Conservation (phyloP, 2,888 invertebrate genomes). For the Tholera decimalis region DNA sequence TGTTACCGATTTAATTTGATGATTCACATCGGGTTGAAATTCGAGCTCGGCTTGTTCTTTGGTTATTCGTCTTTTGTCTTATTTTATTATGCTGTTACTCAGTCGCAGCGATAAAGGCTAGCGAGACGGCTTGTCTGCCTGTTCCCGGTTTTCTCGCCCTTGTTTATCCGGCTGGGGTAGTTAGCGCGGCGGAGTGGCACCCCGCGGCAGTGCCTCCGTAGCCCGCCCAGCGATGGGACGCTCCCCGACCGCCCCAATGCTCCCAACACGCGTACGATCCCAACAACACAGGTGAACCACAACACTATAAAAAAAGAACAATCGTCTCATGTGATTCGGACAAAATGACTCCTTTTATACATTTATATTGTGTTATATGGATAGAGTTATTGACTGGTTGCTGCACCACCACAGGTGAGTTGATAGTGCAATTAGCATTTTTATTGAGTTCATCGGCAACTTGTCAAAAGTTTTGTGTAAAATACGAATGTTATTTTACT, state of each 20-base stretch:
- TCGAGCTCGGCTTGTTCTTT: conserved; percentile 71
- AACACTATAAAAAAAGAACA: conserved; percentile 67
- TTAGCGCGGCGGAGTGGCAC: conserved; percentile 81
- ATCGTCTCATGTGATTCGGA: conserved; percentile 76
- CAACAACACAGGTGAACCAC: conserved; percentile 82
- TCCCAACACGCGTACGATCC: conserved; percentile 74
- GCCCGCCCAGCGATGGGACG: conserved; percentile 86
- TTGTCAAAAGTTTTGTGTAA: conserved; percentile 78
- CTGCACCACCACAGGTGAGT: conserved; percentile 88
- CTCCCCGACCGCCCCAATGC: conserved; percentile 74
- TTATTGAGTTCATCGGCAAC: conserved; percentile 80
- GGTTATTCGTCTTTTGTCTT: conserved; percentile 86
- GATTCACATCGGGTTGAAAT: conserved; percentile 68
- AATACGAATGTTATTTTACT: conserved; percentile 67
- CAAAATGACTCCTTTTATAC: conserved; percentile 90
- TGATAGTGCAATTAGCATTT: conserved; percentile 85
- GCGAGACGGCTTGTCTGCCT: conserved; percentile 91
- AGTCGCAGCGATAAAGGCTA: conserved; percentile 83
- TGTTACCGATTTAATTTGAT: conserved; percentile 69
- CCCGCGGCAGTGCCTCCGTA: conserved; percentile 85
- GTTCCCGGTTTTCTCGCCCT: conserved; percentile 88
- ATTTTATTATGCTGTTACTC: conserved; percentile 86
- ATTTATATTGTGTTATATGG: conserved; percentile 89
- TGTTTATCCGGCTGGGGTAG: conserved; percentile 89
- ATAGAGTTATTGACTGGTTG: conserved; percentile 83